A percentile compares a stretch with the other conserved stretches of the same genome.
Evolutionary conservation across 2,797 vertebrate genomes (phyloP).

Genomic region (Setipinna tenuifilis): DNA sequence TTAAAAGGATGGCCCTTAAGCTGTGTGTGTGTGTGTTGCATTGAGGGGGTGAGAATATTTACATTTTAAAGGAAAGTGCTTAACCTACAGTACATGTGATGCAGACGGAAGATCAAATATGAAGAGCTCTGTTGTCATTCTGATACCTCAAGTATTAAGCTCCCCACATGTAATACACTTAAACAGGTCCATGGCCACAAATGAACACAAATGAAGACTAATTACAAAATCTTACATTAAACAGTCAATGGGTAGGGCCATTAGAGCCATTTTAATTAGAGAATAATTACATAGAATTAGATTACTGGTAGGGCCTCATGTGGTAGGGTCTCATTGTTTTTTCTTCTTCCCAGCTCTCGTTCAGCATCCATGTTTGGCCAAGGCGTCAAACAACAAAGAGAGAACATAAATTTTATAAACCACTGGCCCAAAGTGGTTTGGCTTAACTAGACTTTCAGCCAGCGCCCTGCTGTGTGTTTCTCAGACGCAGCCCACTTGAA

Average conservation of each 20-base stretch:
- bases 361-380: neutral
- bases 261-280: neutral
- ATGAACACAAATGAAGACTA: neutral
- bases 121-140: neutral
- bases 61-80: too few relatives aligned
- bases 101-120: too few relatives aligned
- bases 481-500: neutral
- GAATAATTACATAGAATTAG: slow-evolving; percentile 7
- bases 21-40: neutral
- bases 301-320: too few relatives aligned
- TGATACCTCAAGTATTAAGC: neutral
- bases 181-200: neutral
- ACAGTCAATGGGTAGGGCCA: neutral
- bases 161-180: neutral
- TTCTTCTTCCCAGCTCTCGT: neutral
- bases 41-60: neutral
- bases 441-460: neutral
- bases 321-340: neutral
- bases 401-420: neutral
- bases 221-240: neutral
- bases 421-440: neutral
- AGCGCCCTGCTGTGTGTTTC: neutral
- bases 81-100: too few relatives aligned
- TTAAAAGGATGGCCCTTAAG: too few relatives aligned
- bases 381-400: neutral